A percentile compares a stretch with the other conserved stretches of the same genome.
Evolutionary conservation across 2,113 vertebrate genomes (phyloP).

Genomic region (Hippopotamus amphibius): DNA sequence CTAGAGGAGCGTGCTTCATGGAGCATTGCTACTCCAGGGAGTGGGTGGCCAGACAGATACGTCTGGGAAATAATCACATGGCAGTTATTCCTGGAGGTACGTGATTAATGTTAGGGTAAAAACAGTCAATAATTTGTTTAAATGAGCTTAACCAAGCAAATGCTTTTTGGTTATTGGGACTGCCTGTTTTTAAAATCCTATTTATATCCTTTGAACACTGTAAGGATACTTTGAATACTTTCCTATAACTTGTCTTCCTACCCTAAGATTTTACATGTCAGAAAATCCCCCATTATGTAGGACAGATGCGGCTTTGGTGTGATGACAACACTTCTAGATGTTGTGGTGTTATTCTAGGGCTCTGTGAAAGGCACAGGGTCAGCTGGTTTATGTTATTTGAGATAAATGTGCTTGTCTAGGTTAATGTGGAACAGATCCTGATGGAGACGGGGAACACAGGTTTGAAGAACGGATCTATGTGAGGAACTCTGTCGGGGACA

Average conservation of each 20-base stretch:
- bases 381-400: background rate
- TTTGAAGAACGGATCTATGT: background rate
- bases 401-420: background rate
- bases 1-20: background rate
- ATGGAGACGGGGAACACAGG: background rate
- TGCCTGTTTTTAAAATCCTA: background rate
- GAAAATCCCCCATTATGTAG: background rate
- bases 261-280: background rate
- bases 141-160: constrained; percentile 18
- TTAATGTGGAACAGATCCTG: background rate
- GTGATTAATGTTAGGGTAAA: background rate
- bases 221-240: background rate
- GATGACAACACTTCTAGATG: background rate
- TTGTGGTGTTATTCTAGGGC: background rate
- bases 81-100: background rate
- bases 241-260: background rate
- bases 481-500: background rate
- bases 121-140: background rate
- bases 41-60: background rate
- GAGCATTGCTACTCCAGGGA: background rate
- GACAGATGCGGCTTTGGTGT: background rate
- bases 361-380: background rate
- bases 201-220: background rate
- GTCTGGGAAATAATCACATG: background rate
- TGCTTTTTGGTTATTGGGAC: background rate